Base-by-base conservation (phyloP, 2,113 vertebrate genomes). In the Chaenogobius annularis region DNA sequence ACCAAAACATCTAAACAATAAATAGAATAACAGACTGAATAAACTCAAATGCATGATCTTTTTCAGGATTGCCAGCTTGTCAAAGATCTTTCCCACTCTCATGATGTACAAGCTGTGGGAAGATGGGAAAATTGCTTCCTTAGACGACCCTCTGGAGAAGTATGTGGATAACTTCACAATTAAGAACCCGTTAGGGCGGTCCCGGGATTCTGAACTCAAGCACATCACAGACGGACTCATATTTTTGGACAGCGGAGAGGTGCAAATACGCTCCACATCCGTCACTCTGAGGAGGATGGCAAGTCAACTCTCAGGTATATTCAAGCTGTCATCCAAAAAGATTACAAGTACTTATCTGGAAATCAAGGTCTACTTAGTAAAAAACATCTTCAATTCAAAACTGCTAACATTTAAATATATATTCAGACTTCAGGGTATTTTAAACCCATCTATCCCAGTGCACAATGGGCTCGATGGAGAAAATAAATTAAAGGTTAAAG, bases 71-170 rank as follows among this genome's bases (percentile, higher is more conserved):
- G 94, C 95, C 83, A 97, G 97, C 3, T 59, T 98, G 50, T 98
- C 97, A 12, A 98, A 98, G 89, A 93, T 98, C 79, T 98, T 98
- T 63, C 97, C 96, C 0, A 94, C 95, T 0, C 87, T 99, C 23
- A 97, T 98, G 96, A 23, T 99, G 56, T 97, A 98, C 84, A 95
- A 91, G 73, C 85, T 98, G 78, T 98, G 97, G 96, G 96, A 99
- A 74, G 95, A 98, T 5, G 96, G 97, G 9, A 93, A 92, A 37
- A 91, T 98, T 22, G 89, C 78, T 0, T 99, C 97, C 7, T 87
- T 98, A 0, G 96, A 99, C 0, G 97, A 98, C 80, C 94, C 96
- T 0, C 56, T 98, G 82, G 96, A 96, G 82, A 95, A 95, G 37
- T 98, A 97, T 0, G 91, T 90, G 52, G 90, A 94, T 68, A 92